Percentiles rank a stretch among this genome's conserved stretches.
Conservation (phyloP, 2,888 invertebrate genomes). For the Heteromurus nitidus region DNA sequence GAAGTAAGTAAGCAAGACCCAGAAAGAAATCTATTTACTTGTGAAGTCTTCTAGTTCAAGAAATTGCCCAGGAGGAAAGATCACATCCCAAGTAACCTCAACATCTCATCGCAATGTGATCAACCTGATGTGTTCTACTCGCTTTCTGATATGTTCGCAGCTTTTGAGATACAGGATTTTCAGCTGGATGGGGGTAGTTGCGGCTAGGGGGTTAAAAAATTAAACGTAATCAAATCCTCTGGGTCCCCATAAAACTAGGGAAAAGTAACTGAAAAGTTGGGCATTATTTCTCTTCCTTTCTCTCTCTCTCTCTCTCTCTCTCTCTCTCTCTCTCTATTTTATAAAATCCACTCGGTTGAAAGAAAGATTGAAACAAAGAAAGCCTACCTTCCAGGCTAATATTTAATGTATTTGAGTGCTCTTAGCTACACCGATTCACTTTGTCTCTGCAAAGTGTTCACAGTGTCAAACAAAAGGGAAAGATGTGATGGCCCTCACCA, state of each 20-base stretch:
- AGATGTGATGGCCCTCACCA: background rate
- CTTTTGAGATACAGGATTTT: slow-evolving; percentile 2
- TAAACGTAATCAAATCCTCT: slow-evolving; percentile 52
- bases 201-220: slow-evolving; percentile 56
- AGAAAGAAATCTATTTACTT: slow-evolving; percentile 2
- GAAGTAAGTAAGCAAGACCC: background rate
- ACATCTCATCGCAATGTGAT: slow-evolving; percentile 24
- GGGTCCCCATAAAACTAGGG: slow-evolving; percentile 35
- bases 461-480: background rate
- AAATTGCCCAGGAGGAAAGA: slow-evolving; percentile 3
- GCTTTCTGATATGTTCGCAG: background rate
- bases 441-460: slow-evolving; percentile 8
- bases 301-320: too few relatives aligned
- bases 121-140: slow-evolving; percentile 34
- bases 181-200: slow-evolving; percentile 16
- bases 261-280: slow-evolving; percentile 25
- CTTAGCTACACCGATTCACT: slow-evolving; percentile 19
- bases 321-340: slow-evolving; percentile 17
- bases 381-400: slow-evolving; percentile 44
- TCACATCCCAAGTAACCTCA: background rate
- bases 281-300: too few relatives aligned
- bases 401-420: slow-evolving; percentile 62
- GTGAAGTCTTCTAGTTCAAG: background rate
- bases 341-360: slow-evolving; percentile 45
- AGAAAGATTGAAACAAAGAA: slow-evolving; percentile 53